Conservation (phyloP, 1,140 invertebrate genomes). For the Bacillus rossius region DNA sequence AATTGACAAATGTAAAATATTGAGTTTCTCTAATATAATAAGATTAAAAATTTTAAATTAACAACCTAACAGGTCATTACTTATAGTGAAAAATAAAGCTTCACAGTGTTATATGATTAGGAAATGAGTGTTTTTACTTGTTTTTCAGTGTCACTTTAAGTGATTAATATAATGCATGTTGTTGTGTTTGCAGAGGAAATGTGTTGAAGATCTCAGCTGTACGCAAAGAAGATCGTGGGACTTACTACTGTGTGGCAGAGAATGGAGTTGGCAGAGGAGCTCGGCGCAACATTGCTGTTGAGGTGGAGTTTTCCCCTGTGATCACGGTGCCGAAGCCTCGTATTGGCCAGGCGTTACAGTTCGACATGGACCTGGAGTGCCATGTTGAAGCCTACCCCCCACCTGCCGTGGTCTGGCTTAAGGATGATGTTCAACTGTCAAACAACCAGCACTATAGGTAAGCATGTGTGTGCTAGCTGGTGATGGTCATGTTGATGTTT, state of each 20-base stretch:
- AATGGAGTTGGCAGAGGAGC: constrained; percentile 83
- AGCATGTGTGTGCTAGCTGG: not conserved
- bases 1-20: too few relatives aligned
- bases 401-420: constrained; percentile 81
- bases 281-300: constrained; percentile 75
- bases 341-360: constrained; percentile 81
- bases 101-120: too few relatives aligned
- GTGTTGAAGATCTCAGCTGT: constrained; percentile 71
- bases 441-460: constrained; percentile 84
- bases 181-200: constrained; percentile 72
- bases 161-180: too few relatives aligned
- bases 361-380: constrained; percentile 89
- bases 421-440: constrained; percentile 69
- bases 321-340: constrained; percentile 74
- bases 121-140: too few relatives aligned
- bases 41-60: too few relatives aligned
- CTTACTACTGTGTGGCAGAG: constrained; percentile 91
- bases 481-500: not conserved
- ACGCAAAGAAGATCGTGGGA: constrained; percentile 85
- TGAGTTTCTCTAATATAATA: too few relatives aligned
- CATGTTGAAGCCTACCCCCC: constrained; percentile 89
- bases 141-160: too few relatives aligned
- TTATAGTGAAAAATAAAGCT: too few relatives aligned
- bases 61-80: too few relatives aligned
- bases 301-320: constrained; percentile 83